Evolutionary conservation across 2,888 invertebrate genomes (phyloP), one percentile per base, ranked within the genome.

Genomic region (Phyllotreta cruciferae): DNA sequence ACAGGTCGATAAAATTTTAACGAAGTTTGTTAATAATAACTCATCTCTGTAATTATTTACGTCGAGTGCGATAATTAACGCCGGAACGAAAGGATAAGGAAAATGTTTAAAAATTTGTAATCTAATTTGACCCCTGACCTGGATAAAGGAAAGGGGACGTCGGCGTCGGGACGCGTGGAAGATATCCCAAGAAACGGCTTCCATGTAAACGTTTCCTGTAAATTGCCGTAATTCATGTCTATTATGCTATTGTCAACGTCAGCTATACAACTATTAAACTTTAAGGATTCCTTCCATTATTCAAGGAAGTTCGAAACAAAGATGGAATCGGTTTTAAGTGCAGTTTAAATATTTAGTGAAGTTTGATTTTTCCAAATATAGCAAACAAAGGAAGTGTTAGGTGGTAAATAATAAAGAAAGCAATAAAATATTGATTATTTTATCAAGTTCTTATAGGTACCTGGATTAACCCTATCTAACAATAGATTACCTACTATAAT

Each of bases 91-190:
- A 6, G 47, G 45, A 11, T 34, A 9, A n/a, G 11, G 10, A 49
- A n/a, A 5, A 3, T 41, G 41, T 58, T 58, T 41, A 41, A 11
- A 11, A 35, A 24, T n/a, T 42, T 47, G 49, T 58, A 58, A 58
- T 58, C 58, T 36, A 58, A 58, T 50, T 50, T 35, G 41, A 58
- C 50, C 49, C 50, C 36, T 50, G 58, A 58, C 58, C 58, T 14
- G 50, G 50, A 58, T 58, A 50, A 58, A 56, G 47, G 47, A 38
- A 37, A 47, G 34, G 37, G 5, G 38, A 52, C 47, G 49, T 37
- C 47, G 41, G 50, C 24, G 57, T 38, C 39, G 47, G 37, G 14
- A 56, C 7, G 37, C 14, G 56, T 14, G 36, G 24, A 24, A 24
- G 24, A 24, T 58, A 58, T 58, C 50, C 34, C 34, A 41, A 50